These are phyloP conservation scores for Lophura nycthemera DNA, from an alignment of 2,113 vertebrate genomes.

Conservation along the genomic window DNA sequence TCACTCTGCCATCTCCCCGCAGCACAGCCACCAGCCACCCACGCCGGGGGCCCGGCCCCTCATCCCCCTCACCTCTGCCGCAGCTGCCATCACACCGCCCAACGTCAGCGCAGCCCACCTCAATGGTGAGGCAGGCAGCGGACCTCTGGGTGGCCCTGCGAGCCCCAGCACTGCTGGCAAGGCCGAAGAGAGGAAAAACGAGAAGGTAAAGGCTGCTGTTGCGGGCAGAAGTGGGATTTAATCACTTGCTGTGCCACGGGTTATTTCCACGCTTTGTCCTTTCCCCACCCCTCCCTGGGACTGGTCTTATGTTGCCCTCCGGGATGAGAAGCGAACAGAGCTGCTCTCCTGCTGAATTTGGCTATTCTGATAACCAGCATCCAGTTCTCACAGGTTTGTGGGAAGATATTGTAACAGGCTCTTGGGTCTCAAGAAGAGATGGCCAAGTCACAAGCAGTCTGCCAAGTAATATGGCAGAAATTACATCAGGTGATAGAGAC, in stretches of 20 bases:
- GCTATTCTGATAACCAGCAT: rapidly evolving
- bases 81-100: constrained; percentile 88
- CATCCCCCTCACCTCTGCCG: constrained; percentile 86
- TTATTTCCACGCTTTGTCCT: neutral
- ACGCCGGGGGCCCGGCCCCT: constrained; percentile 77
- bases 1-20: constrained; percentile 84
- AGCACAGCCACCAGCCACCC: constrained; percentile 80
- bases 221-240: neutral
- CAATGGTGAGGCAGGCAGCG: constrained; percentile 77
- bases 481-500: neutral
- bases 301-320: rapidly evolving
- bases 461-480: rapidly evolving
- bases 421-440: neutral
- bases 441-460: neutral
- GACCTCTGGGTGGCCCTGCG: constrained; percentile 67
- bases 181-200: constrained; percentile 86
- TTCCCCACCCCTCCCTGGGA: rapidly evolving
- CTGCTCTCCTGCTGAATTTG: neutral
- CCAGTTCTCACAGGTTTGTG: neutral
- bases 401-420: rapidly evolving
- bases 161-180: constrained; percentile 80
- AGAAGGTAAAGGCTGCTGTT: constrained; percentile 83
- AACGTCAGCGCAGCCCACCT: constrained; percentile 88
- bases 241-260: rapidly evolving
- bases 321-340: neutral